phyloP scores from a whole-genome alignment of 2,888 invertebrate species.

The Celastrina argiolus region DNA sequence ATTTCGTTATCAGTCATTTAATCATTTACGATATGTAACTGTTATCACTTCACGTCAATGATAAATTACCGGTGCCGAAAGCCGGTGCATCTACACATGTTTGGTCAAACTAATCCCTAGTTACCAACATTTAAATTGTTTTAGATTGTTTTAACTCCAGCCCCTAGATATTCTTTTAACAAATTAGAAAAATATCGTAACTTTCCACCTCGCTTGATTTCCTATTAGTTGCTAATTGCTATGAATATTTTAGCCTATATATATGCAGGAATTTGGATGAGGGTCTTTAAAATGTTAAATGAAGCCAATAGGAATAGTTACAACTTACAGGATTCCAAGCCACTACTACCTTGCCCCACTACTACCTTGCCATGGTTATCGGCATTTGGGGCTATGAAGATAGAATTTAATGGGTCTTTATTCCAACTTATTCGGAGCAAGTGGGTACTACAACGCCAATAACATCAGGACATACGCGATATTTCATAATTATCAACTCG shows the following conservation, averaged over 20 bases:
- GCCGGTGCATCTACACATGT: not conserved
- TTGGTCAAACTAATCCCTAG: not conserved
- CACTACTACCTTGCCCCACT: too few relatives aligned
- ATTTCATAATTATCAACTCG: constrained; percentile 2
- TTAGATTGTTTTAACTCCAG: not conserved
- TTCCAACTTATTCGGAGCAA: not conserved
- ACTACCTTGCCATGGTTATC: too few relatives aligned
- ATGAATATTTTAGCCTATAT: too few relatives aligned
- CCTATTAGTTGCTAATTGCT: too few relatives aligned
- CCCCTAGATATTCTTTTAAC: not conserved
- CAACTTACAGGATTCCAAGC: too few relatives aligned
- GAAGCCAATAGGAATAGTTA: too few relatives aligned
- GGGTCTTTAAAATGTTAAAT: too few relatives aligned
- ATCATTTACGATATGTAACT: not conserved
- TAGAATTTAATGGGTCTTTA: not conserved
- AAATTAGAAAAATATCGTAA: not conserved
- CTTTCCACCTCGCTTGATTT: too few relatives aligned
- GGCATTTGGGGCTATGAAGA: too few relatives aligned
- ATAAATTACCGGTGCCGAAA: not conserved
- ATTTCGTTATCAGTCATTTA: constrained; percentile 2
- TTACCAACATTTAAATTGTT: not conserved
- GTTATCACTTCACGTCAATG: constrained; percentile 5
- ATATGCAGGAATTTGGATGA: too few relatives aligned
- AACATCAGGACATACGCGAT: not conserved
- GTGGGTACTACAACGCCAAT: not conserved